These are phyloP conservation scores for Lucifuga dentata DNA, from an alignment of 2,113 vertebrate species.

Conservation along the genomic window DNA sequence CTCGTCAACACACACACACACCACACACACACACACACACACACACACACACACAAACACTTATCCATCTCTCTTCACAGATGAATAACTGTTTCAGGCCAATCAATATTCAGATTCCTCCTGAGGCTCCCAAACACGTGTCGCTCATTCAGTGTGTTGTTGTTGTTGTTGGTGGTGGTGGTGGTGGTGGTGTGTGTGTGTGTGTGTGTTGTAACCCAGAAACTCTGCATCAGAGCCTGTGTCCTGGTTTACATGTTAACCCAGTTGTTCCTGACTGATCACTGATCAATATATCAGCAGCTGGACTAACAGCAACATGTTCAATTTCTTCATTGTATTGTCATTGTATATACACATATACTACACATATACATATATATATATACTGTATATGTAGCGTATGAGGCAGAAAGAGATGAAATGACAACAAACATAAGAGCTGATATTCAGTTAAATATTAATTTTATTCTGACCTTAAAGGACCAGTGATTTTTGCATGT, in stretches of 20 bases:
- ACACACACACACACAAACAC: slow-evolving; percentile 24
- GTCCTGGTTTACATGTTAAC: slow-evolving; percentile 65
- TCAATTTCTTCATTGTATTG: too few relatives aligned
- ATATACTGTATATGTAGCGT: too few relatives aligned
- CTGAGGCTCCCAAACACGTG: slow-evolving; percentile 32
- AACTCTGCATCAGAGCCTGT: slow-evolving; percentile 53
- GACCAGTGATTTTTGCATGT: too few relatives aligned
- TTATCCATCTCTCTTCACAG: slow-evolving; percentile 12
- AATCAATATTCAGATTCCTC: slow-evolving; percentile 66
- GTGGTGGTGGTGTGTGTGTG: not conserved
- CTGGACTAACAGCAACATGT: too few relatives aligned
- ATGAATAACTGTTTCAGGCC: slow-evolving; percentile 45
- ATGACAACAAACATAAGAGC: too few relatives aligned
- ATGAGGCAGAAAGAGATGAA: too few relatives aligned
- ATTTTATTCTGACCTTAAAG: slow-evolving; percentile 20
- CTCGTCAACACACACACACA: slow-evolving; percentile 31
- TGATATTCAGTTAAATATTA: not conserved
- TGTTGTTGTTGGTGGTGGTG: slow-evolving; percentile 7
- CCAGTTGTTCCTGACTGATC: slow-evolving; percentile 48
- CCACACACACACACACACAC: slow-evolving; percentile 23
- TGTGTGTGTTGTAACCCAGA: slow-evolving; percentile 56
- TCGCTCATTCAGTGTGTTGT: slow-evolving; percentile 51
- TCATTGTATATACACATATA: too few relatives aligned
- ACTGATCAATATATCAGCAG: slow-evolving; percentile 44
- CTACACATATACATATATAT: too few relatives aligned